Evolutionary conservation across 2,797 vertebrate genomes (phyloP), one percentile per base, ranked within the genome.

Genomic region (Leptatherina wallacei): DNA sequence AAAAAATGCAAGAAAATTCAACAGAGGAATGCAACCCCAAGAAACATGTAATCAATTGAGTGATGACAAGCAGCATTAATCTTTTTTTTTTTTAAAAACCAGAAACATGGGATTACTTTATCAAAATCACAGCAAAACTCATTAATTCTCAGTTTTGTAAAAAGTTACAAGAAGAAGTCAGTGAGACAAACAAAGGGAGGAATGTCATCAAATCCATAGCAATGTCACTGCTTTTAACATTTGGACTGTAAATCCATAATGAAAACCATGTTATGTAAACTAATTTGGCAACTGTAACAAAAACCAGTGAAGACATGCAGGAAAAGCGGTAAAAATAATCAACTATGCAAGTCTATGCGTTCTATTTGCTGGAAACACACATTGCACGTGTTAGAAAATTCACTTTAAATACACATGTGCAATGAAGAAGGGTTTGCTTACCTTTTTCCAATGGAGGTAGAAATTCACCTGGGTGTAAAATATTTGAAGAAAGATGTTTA

Each of bases 361-460:
- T 44, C 61, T 69, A 72, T 69, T 67, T 69, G 60, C 65, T 42
- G 24, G 24, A 27, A 27, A 27, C 24, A 27, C 24, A 27, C 24
- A 27, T 27, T 27, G 24, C 2, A n/a, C 3, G 1, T 3, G 4
- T 61, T 35, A 20, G 44, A 60, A 65, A 58, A 29, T 9, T 60
- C 0, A 3, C 29, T 32, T 1, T n/a, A 13, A 40, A 7, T 68
- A 7, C 20, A 16, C 24, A 44, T 58, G 6, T 36, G 10, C 20
- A 29, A 32, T 8, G 60, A 0, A 1, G 13, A 49, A 29, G 9
- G 3, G 8, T 58, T 69, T 69, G 78, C 92, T 89, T 88, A 95
- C 94, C 92, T 93, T 93, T 91, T 76, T 91, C 92, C 11, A 82
- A 32, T 14, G 93, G 80, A 69, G 94, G 94, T 64, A 94, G 69